Conservation (phyloP, 2,888 invertebrate genomes). For the Venusia cambrica region DNA sequence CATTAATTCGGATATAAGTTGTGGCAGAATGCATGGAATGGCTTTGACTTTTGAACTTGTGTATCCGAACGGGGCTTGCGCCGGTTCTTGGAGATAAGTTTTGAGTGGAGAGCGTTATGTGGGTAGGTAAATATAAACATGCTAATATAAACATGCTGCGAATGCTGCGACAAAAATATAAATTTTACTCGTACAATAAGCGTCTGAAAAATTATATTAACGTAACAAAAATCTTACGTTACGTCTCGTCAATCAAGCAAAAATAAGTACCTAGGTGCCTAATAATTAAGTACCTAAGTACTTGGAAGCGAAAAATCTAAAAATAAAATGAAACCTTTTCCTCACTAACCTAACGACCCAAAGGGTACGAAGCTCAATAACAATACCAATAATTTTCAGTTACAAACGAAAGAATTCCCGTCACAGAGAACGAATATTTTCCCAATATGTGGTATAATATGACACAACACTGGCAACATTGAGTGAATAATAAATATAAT, state of each 20-base stretch:
- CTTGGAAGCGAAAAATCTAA: slow-evolving; percentile 14
- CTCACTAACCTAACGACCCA: slow-evolving; percentile 17
- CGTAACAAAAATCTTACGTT: no score
- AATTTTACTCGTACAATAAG: no score
- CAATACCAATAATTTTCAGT: slow-evolving; percentile 31
- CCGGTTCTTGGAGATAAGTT: slow-evolving; percentile 1
- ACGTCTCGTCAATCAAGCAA: no score
- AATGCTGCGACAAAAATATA: no score
- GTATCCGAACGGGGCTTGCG: slow-evolving; percentile 25
- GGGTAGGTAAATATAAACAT: neutral
- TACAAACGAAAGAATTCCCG: slow-evolving; percentile 52
- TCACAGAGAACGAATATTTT: slow-evolving; percentile 69
- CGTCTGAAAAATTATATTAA: no score
- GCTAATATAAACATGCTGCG: neutral
- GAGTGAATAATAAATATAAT: slow-evolving; percentile 74
- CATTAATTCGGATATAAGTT: slow-evolving; percentile 54
- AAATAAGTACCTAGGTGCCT: no score
- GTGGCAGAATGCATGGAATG: slow-evolving; percentile 39
- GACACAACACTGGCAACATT: slow-evolving; percentile 73
- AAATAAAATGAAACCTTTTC: slow-evolving; percentile 19
- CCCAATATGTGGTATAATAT: slow-evolving; percentile 73
- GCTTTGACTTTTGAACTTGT: slow-evolving; percentile 54
- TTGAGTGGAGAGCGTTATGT: neutral
- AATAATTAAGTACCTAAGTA: no score
- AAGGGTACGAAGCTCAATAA: slow-evolving; percentile 28